These are phyloP conservation scores for Mellilla xanthometata DNA, from an alignment of 2,888 invertebrate species.

Conservation along the genomic window DNA sequence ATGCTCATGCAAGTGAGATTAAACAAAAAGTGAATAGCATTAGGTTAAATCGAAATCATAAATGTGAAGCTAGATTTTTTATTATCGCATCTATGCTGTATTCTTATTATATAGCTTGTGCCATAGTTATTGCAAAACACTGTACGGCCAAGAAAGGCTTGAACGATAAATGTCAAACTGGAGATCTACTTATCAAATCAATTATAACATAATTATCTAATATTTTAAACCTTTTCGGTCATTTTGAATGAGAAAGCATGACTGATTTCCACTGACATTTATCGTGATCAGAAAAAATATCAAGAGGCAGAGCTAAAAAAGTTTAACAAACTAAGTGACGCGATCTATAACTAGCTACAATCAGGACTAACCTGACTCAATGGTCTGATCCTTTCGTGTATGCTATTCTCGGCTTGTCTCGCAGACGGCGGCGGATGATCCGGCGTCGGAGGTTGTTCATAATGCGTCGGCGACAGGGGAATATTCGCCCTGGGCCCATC, in stretches of 20 bases:
- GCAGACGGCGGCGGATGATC: constrained; percentile 97
- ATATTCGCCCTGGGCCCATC: constrained; percentile 71
- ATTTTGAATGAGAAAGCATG: too few species aligned
- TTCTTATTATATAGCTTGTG: background rate
- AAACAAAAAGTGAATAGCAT: constrained; percentile 13
- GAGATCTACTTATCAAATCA: too few species aligned
- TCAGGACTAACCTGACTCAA: constrained; percentile 92
- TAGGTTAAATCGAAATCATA: too few species aligned
- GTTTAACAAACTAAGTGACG: constrained; percentile 11
- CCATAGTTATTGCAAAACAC: background rate
- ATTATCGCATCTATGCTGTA: too few species aligned
- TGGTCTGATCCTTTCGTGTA: constrained; percentile 94
- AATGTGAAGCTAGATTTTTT: too few species aligned
- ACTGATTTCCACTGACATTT: background rate
- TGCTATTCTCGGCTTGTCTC: constrained; percentile 92
- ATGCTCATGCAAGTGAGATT: constrained; percentile 42
- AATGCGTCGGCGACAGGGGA: constrained; percentile 94
- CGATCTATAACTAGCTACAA: constrained; percentile 32
- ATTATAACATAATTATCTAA: too few species aligned
- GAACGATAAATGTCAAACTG: too few species aligned
- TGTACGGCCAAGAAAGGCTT: background rate
- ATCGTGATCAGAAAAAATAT: constrained; percentile 3
- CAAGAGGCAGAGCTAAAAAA: constrained; percentile 2
- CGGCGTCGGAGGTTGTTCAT: constrained; percentile 95
- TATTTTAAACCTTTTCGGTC: too few species aligned